phyloP scores from a whole-genome alignment of 2,888 invertebrate genomes.

The Eristalis intricaria region DNA sequence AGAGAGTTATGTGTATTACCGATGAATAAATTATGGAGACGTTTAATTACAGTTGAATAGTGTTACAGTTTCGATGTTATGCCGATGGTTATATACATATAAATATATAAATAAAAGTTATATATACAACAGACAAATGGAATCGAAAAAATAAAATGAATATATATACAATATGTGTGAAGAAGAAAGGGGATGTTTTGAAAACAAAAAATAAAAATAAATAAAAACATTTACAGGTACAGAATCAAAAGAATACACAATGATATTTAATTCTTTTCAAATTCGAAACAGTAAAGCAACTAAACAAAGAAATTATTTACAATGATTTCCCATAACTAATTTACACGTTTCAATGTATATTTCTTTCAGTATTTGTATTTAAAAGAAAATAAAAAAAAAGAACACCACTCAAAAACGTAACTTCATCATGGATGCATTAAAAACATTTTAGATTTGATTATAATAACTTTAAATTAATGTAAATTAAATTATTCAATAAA shows the following conservation, averaged over 20 bases:
- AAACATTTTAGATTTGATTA: conserved; percentile 45
- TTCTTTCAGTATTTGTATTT: conserved; percentile 64
- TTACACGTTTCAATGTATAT: conserved; percentile 51
- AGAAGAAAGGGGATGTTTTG: not conserved
- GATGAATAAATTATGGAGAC: conserved; percentile 48
- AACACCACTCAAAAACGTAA: conserved; percentile 21
- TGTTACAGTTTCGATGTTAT: conserved; percentile 69
- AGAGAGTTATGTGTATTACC: conserved; percentile 48
- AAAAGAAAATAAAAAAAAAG: conserved; percentile 27
- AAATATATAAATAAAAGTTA: conserved; percentile 45
- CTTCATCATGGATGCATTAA: conserved; percentile 28
- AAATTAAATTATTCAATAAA: conserved; percentile 67
- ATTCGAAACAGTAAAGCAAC: conserved; percentile 29
- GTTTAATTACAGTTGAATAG: conserved; percentile 64
- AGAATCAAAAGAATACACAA: conserved; percentile 1
- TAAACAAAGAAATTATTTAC: conserved; percentile 20
- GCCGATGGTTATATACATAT: conserved; percentile 57
- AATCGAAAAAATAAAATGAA: conserved; percentile 36
- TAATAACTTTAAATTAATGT: conserved; percentile 64
- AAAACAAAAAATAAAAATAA: conserved; percentile 1
- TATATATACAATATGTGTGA: conserved; percentile 20
- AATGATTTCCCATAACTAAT: conserved; percentile 43
- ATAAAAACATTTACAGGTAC: not conserved
- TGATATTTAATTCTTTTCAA: conserved; percentile 7
- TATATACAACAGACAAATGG: conserved; percentile 35